Percentiles rank a stretch among this genome's conserved stretches.
These are phyloP conservation scores for Hesperia comma DNA, from an alignment of 2,888 invertebrate species.

Conservation along the genomic window DNA sequence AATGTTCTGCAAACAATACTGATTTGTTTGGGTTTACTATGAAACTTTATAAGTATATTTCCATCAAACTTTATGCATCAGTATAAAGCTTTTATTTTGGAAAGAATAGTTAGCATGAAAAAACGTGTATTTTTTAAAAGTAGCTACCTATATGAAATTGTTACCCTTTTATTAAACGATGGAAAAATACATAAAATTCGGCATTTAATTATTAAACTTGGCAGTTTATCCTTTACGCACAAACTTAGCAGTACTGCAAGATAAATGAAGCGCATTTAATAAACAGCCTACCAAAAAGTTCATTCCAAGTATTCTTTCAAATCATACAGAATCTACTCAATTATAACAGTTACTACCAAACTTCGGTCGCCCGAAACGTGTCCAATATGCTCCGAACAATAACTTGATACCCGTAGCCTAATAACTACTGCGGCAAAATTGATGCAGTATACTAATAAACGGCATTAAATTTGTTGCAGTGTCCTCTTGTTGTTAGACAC, in stretches of 20 bases:
- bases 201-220: no score
- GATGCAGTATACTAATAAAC: conserved; percentile 23
- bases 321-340: conserved; percentile 8
- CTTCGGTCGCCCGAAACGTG: conserved; percentile 11
- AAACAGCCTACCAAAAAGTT: background rate
- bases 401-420: conserved; percentile 15
- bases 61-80: background rate
- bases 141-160: no score
- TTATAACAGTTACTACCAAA: conserved; percentile 12
- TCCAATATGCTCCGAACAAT: conserved; percentile 27
- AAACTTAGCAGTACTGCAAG: no score
- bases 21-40: conserved; percentile 28
- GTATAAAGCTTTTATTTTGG: no score
- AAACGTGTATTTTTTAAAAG: no score
- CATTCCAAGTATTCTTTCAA: background rate
- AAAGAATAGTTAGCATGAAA: no score
- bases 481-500: background rate
- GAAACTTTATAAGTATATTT: conserved; percentile 19
- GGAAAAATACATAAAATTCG: no score
- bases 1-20: conserved; percentile 31
- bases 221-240: no score
- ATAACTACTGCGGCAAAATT: conserved; percentile 29
- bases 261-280: background rate
- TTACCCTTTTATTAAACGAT: no score
- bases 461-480: conserved; percentile 2